Base-by-base conservation (phyloP, 2,113 vertebrate genomes). In the Apaloderma vittatum region DNA sequence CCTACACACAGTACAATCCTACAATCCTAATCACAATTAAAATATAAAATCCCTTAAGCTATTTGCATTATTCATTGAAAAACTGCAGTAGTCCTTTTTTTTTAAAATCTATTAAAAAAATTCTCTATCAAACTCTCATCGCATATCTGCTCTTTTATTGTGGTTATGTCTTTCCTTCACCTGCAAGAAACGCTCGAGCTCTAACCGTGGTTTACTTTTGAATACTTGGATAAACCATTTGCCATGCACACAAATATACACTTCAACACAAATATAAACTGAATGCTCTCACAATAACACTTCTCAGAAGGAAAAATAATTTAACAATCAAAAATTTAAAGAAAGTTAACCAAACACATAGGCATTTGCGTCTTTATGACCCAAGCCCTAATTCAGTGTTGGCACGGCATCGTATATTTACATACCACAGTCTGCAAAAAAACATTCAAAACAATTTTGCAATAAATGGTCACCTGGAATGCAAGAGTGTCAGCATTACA, bases 251-350 rank as follows among this genome's bases (percentile, higher is more conserved):
- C 20, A 48, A 40, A 40, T 40, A 40, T 40, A 40, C 40, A 2
- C 78, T 92, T 86, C 29, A 59, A 24, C 46, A 74, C 24, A 88
- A 82, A 71, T n/a, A 40, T 11, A 46, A 19, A 24, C 13, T n/a
- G 26, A 73, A 62, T 74, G 4, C 5, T 92, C 6, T 66, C 9
- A 15, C 51, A 70, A 62, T 1, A 68, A 3, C 21, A 66, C 27
- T 80, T 86, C 73, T 14, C 65, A 71, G 48, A 77, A 71, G 30
- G 29, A 80, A 32, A 83, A 86, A 88, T 66, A 84, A 71, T 12
- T 30, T 58, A 72, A 67, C 0, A 2, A 45, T 61, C 20, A 72
- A 49, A 66, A 75, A 34, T 51, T 29, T 80, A 70, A 73, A 75
- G 63, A 51, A 37, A 19, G 11, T 78, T 94, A 78, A 36, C 74